phyloP scores from a whole-genome alignment of 2,888 invertebrate genomes.

The Iselma pallidipennis region DNA sequence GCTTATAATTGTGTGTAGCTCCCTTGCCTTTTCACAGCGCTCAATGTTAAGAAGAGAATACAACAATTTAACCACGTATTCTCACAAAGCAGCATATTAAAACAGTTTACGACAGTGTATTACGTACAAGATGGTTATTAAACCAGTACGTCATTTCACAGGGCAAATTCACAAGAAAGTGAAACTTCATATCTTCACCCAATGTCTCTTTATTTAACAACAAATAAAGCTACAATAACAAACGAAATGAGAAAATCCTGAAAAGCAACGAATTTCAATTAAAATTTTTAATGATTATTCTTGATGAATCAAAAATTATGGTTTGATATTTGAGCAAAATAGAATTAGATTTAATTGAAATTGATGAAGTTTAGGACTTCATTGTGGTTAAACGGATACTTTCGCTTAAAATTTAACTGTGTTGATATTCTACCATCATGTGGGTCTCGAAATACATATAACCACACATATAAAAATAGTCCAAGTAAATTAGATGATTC shows the following conservation, averaged over 20 bases:
- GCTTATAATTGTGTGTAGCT: not conserved
- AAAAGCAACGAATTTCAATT: too few relatives aligned
- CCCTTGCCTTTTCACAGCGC: not conserved
- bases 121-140: not conserved
- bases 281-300: too few relatives aligned
- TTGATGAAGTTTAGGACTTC: not conserved
- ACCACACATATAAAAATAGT: conserved; percentile 8
- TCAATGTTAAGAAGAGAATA: not conserved
- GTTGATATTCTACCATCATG: conserved; percentile 7
- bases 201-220: too few relatives aligned
- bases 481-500: conserved; percentile 28
- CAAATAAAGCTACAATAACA: too few relatives aligned
- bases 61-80: not conserved
- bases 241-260: too few relatives aligned
- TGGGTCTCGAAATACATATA: conserved; percentile 19
- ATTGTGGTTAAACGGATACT: not conserved
- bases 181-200: not conserved
- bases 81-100: not conserved
- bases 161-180: not conserved
- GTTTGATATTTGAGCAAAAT: not conserved
- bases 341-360: not conserved
- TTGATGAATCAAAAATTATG: not conserved
- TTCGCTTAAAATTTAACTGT: not conserved
- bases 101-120: not conserved
- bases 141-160: not conserved